Evolutionary conservation across 2,797 vertebrate genomes (phyloP).

Genomic region (Lithobates pipiens): DNA sequence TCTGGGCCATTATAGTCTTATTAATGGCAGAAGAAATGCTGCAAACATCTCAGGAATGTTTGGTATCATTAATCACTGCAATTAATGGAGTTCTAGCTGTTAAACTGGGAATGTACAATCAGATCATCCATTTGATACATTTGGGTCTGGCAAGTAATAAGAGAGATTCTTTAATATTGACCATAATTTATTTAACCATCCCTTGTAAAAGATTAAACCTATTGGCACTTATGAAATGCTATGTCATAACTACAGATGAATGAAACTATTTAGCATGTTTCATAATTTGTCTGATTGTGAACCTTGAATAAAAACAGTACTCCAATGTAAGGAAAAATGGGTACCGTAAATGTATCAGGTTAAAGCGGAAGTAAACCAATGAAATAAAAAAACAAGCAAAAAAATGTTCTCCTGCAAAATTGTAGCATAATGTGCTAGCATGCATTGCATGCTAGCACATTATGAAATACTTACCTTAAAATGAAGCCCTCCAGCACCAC

Average conservation of each 20-base stretch:
- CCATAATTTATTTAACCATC: slow-evolving; percentile 22
- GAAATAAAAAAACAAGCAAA: no score
- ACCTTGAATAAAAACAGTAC: not conserved
- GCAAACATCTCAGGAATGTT: slow-evolving; percentile 50
- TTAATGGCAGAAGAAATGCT: slow-evolving; percentile 42
- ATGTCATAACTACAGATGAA: slow-evolving; percentile 13
- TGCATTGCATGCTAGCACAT: no score
- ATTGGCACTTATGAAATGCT: not conserved
- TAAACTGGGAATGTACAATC: not conserved
- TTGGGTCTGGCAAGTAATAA: not conserved
- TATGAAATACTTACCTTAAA: no score
- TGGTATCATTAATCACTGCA: slow-evolving; percentile 42
- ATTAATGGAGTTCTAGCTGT: slow-evolving; percentile 5
- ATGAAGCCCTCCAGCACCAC: no score
- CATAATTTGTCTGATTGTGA: not conserved
- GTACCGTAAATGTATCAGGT: no score
- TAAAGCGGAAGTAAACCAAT: no score
- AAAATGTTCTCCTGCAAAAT: no score
- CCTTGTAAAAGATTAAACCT: not conserved
- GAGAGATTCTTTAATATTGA: not conserved
- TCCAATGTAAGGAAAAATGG: no score
- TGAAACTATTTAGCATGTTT: not conserved
- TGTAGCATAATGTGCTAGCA: no score
- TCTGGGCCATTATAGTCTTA: slow-evolving; percentile 49
- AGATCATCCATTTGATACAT: not conserved